Evolutionary conservation across 2,113 vertebrate species (phyloP), one percentile per base, ranked within the genome.

Genomic region (Microcebus tavaratra): DNA sequence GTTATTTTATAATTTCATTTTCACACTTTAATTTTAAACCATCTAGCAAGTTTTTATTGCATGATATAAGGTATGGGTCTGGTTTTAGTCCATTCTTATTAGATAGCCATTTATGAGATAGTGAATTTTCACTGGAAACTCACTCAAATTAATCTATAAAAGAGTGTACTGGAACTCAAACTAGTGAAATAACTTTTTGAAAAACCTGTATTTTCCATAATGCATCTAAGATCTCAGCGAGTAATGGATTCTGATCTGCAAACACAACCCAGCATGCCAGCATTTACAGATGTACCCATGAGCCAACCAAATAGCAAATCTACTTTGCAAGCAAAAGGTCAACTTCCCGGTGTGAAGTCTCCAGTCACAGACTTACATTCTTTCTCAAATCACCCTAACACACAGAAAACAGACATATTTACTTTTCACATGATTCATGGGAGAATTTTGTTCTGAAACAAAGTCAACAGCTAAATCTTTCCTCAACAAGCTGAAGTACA

Each of bases 251-350:
- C 78, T 96, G 78, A 93, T 96, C 88, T 97, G 93, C 96, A 97
- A 96, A 98, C 89, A 97, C 76, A 95, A 55, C 85, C 76, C 78
- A 96, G 94, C 95, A 90, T n/a, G 73, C 84, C 88, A 96, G 82
- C 81, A 91, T 96, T 97, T 96, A 91, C 90, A 94, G 78, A 96
- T 91, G 36, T 86, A 94, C 94, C 85, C 96, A 93, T 18, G 91
- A 96, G 90, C 78, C 85, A 97, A 97, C 70, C 55, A 92, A 94
- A 97, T 48, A 97, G 94, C 92, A 97, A 96, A 91, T 82, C 86
- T 96, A 83, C 93, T 98, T 97, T 95, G 63, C 87, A 97, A 98
- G 97, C 68, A 82, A 98, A 97, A 98, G 97, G 93, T 98, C 97
- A 97, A 12, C 78, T 97, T 97, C 97, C 59, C 96, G 94, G 90